A percentile compares a stretch with the other conserved stretches of the same genome.
phyloP scores from a whole-genome alignment of 2,113 vertebrate genomes.

The Stomatorhinus ivindoensis region DNA sequence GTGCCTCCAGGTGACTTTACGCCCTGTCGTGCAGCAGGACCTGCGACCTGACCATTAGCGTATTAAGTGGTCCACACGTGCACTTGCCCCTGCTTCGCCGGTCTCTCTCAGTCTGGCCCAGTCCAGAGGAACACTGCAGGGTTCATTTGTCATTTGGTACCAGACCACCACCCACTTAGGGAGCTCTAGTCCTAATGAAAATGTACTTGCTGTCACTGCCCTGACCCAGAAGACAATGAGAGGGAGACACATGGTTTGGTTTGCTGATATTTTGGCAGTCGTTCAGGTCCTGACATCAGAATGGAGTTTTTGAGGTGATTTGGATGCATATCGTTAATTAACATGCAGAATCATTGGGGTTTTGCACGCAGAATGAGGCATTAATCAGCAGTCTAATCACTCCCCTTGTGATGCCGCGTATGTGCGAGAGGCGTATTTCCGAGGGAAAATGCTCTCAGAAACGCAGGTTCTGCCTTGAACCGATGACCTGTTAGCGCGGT shows the following conservation, averaged over 20 bases:
- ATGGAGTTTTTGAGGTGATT: neutral
- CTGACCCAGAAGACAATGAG: neutral
- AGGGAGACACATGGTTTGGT: neutral
- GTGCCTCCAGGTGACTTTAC: neutral
- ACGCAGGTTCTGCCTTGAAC: neutral
- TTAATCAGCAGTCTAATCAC: neutral
- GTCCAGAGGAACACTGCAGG: neutral
- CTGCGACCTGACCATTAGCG: neutral
- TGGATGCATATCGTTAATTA: neutral
- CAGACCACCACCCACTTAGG: neutral
- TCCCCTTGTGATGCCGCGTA: neutral
- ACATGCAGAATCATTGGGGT: neutral
- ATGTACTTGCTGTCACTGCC: neutral
- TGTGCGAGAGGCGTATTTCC: neutral
- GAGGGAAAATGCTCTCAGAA: neutral
- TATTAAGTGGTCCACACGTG: neutral
- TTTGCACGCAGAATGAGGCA: neutral
- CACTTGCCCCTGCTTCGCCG: neutral
- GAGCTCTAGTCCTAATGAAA: neutral
- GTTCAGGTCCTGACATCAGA: neutral
- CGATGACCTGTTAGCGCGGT: neutral
- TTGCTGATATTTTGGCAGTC: neutral
- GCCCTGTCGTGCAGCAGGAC: neutral
- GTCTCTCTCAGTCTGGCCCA: neutral
- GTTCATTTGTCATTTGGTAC: constrained; percentile 9